phyloP scores from a whole-genome alignment of 2,888 invertebrate species.

The Lypha dubia region DNA sequence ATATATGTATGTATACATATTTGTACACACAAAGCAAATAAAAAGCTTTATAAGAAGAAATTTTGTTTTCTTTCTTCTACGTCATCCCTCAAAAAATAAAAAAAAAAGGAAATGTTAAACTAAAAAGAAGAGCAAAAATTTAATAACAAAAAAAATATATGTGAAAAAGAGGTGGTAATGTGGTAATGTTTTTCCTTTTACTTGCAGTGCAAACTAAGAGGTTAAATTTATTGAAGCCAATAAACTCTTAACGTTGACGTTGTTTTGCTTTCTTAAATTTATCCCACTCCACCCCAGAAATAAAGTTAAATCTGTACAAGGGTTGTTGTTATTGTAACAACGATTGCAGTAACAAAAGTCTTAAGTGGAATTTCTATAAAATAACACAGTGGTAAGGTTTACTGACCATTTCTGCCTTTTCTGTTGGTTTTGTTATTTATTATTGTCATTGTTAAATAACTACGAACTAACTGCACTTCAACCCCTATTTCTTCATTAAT shows the following conservation, averaged over 20 bases:
- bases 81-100: constrained; percentile 14
- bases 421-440: neutral
- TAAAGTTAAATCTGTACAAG: constrained; percentile 2
- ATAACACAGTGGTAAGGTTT: constrained; percentile 26
- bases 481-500: neutral
- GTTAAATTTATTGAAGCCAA: constrained; percentile 64
- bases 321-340: constrained; percentile 56
- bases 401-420: constrained; percentile 30
- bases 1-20: constrained; percentile 2
- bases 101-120: constrained; percentile 8
- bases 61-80: constrained; percentile 1
- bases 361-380: neutral
- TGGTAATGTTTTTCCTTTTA: constrained; percentile 7
- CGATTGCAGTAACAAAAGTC: neutral
- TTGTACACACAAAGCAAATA: neutral
- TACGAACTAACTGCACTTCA: constrained; percentile 37
- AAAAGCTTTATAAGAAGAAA: constrained; percentile 8
- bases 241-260: constrained; percentile 67
- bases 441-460: constrained; percentile 20
- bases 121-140: neutral
- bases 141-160: neutral
- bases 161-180: neutral
- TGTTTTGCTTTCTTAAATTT: constrained; percentile 35
- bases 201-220: constrained; percentile 22
- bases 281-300: constrained; percentile 18